Percentiles rank a stretch among this genome's conserved stretches.
Evolutionary conservation across 2,113 vertebrate genomes (phyloP).

Genomic region (Chitala chitala): DNA sequence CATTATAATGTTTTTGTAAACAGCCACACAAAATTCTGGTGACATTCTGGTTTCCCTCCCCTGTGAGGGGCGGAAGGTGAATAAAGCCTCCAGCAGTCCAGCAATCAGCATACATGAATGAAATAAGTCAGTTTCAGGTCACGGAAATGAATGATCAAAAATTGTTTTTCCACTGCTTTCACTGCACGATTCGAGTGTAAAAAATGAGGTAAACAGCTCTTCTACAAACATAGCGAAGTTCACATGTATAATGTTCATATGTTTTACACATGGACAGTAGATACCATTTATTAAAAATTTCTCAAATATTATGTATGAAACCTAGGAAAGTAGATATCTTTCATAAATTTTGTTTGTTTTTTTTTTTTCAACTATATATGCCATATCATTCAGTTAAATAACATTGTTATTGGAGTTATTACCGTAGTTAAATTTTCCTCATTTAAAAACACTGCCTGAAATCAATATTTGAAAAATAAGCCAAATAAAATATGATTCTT

Average conservation of each 20-base stretch:
- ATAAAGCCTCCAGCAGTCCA: background rate
- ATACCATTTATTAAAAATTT: too few relatives aligned
- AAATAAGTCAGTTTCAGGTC: background rate
- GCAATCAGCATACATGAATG: background rate
- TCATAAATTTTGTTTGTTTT: background rate
- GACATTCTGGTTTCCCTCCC: too few relatives aligned
- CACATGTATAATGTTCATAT: too few relatives aligned
- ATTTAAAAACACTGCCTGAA: background rate
- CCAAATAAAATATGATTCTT: background rate
- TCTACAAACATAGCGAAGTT: too few relatives aligned
- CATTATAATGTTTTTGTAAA: too few relatives aligned
- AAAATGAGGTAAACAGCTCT: too few relatives aligned
- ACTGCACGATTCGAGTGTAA: background rate
- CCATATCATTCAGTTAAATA: background rate
- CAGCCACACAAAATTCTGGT: too few relatives aligned
- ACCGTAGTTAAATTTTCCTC: background rate
- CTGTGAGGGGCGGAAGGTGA: background rate
- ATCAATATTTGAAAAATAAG: background rate
- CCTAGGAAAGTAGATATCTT: too few relatives aligned
- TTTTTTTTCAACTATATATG: background rate
- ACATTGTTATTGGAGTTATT: too few relatives aligned
- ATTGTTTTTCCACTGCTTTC: background rate
- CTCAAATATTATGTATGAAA: too few relatives aligned
- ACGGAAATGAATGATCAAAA: background rate
- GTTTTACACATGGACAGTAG: too few relatives aligned